phyloP scores from a whole-genome alignment of 2,888 invertebrate species.

The Antheraea assamensis region DNA sequence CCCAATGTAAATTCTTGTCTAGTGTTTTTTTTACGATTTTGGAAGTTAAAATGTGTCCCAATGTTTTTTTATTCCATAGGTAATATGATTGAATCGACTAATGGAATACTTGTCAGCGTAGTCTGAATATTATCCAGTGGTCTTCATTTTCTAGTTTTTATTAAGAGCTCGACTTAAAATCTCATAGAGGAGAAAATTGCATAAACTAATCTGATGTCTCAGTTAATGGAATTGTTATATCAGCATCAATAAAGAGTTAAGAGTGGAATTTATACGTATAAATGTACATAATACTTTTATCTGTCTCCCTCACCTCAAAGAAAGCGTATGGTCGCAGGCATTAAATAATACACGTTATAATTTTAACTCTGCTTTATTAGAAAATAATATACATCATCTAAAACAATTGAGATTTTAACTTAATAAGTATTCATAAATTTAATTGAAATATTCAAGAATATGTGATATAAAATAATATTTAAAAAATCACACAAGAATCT shows the following conservation, averaged over 20 bases:
- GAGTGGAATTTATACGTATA: neutral
- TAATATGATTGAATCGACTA: neutral
- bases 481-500: neutral
- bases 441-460: neutral
- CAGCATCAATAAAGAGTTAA: neutral
- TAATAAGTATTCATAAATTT: neutral
- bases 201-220: neutral
- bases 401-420: neutral
- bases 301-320: neutral
- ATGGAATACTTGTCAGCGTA: neutral
- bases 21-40: neutral
- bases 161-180: too few relatives aligned
- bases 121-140: neutral
- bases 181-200: too few relatives aligned
- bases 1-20: too few relatives aligned
- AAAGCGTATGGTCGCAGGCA: neutral
- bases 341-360: neutral
- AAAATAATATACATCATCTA: neutral
- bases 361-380: neutral
- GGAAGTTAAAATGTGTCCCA: neutral
- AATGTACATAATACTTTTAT: neutral
- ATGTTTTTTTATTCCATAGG: neutral
- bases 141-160: neutral
- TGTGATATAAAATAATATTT: neutral
- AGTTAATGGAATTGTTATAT: neutral